Evolutionary conservation across 2,888 invertebrate genomes (phyloP).

Genomic region (Pseudeuparius sepicola): DNA sequence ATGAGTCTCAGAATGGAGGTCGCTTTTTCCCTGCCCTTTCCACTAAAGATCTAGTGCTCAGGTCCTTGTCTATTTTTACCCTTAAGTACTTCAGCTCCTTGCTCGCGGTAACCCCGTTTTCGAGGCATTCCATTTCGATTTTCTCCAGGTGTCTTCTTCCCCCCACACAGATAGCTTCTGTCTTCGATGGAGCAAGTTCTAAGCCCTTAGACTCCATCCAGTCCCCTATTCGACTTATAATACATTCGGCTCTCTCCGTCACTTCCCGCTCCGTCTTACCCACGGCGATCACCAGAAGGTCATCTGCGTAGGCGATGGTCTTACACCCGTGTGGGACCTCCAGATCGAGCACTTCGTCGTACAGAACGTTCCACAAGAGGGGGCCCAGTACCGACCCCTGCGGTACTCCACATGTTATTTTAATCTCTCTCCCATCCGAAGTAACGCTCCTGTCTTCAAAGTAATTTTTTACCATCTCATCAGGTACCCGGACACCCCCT

Average conservation of each 20-base stretch:
- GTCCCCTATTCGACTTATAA: too few relatives aligned
- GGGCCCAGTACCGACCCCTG: constrained; percentile 10
- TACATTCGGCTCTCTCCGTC: too few relatives aligned
- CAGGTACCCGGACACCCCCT: too few relatives aligned
- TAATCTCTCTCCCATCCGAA: not conserved
- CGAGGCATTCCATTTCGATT: too few relatives aligned
- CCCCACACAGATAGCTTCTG: too few relatives aligned
- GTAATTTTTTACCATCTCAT: constrained; percentile 1
- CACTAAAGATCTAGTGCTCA: not conserved
- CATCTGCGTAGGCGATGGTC: constrained; percentile 8
- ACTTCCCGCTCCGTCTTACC: too few relatives aligned
- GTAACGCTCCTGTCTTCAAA: not conserved
- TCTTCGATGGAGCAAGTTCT: too few relatives aligned
- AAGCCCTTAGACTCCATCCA: too few relatives aligned
- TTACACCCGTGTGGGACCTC: constrained; percentile 1
- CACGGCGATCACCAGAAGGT: constrained; percentile 9
- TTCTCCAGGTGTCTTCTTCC: too few relatives aligned
- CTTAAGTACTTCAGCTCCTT: constrained; percentile 4
- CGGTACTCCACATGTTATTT: constrained; percentile 6
- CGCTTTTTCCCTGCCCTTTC: constrained; percentile 1
- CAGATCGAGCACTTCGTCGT: constrained; percentile 10
- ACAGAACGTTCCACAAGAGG: constrained; percentile 10
- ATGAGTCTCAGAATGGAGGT: not conserved
- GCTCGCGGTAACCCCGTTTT: too few relatives aligned
- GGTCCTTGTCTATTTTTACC: too few relatives aligned